Base-by-base conservation (phyloP, 2,888 invertebrate species). In the Anticlea derivata region DNA sequence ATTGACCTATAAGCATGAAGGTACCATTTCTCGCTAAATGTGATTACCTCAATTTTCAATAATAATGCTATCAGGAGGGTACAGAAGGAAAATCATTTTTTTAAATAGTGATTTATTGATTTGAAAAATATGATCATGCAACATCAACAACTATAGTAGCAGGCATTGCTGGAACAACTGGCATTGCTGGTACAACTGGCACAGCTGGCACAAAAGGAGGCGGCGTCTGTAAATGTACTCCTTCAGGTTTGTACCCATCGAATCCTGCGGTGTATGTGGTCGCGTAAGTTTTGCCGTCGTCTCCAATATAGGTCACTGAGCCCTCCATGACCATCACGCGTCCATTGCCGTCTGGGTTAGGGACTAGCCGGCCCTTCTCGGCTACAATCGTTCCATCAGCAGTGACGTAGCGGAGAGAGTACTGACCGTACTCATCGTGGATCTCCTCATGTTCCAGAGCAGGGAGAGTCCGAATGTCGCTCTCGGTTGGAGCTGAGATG, bases 381-480 rank as follows among this genome's bases (percentile, higher is more conserved):
- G 55, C 55, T 4, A 79, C 74, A 0, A 74, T 55, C 12, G 70
- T 79, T 5, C 79, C 79, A 45, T 80, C 78, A 26, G 76, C 78
- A 2, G 79, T 79, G 26, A 75, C 68, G 60, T 78, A 81, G 12
- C 73, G 70, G 2, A 80, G 62, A 0, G 69, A 60, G 50, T 71
- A 80, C 55, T 80, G 79, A 0, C 78, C 77, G 11, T 61, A 64
- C 27, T 75, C 70, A 22, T 79, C 80, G 49, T 74, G 80, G 7
- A 73, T 54, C 54, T 79, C 78, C 43, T 77, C 73, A 39, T 81
- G 78, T 23, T 68, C 53, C 0, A 78, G 51, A 0, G 80, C 78
- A 6, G 80, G 77, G 1, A 73, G 50, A 0, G 41, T 58, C 20
- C 66, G 30, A 1, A 17, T 23, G 7, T 37, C 34, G 7, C 45